Evolutionary conservation across 2,797 vertebrate genomes (phyloP).

Genomic region (Cetoscarus ocellatus): DNA sequence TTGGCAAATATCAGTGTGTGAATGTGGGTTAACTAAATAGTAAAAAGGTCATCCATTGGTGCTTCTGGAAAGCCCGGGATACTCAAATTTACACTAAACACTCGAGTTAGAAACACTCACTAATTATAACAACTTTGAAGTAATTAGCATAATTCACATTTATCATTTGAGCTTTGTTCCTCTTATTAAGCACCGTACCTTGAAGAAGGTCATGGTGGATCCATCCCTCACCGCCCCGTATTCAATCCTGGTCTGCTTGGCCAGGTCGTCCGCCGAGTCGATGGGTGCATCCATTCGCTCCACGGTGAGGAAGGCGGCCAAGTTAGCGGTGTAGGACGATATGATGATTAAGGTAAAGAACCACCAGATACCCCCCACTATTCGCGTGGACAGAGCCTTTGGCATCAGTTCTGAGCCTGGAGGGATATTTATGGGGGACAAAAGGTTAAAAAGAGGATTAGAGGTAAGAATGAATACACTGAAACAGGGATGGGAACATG

Average conservation of each 20-base stretch:
- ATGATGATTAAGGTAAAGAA: constrained; percentile 99
- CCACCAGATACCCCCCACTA: constrained; percentile 99
- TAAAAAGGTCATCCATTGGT: no score
- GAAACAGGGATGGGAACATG: neutral
- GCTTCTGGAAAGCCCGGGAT: no score
- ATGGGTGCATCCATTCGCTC: constrained; percentile 98
- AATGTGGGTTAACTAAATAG: no score
- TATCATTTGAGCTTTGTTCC: no score
- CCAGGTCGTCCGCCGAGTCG: constrained; percentile 95
- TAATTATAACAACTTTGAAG: no score
- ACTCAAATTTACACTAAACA: no score
- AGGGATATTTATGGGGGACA: constrained; percentile 25
- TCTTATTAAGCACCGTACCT: constrained; percentile 80
- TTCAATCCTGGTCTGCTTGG: constrained; percentile 97
- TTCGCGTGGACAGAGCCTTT: constrained; percentile 97
- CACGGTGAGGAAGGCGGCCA: constrained; percentile 98
- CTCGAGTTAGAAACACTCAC: no score
- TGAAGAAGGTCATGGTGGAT: constrained; percentile 99
- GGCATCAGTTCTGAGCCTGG: constrained; percentile 99
- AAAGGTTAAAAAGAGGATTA: constrained; percentile 11
- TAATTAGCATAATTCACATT: no score
- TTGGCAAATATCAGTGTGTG: no score
- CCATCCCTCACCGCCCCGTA: constrained; percentile 96
- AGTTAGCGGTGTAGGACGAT: constrained; percentile 98
- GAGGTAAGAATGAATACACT: neutral